Percentiles rank a stretch among this genome's conserved stretches.
Conservation (phyloP, 2,888 invertebrate genomes). For the Rhogogaster chlorosoma region DNA sequence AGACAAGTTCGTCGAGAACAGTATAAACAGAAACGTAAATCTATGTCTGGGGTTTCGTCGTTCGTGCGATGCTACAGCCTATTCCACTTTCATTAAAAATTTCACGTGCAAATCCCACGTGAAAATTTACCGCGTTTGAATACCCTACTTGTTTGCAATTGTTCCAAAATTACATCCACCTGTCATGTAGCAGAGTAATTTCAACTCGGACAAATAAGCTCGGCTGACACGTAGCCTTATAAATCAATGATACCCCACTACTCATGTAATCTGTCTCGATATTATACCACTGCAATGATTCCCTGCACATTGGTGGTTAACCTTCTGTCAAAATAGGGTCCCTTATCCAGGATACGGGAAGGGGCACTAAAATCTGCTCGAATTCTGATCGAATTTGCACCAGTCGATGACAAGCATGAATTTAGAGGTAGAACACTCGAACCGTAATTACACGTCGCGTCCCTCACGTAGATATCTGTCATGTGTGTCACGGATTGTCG, state of each 20-base stretch:
- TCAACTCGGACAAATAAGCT: conserved; percentile 4
- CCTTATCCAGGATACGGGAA: not conserved
- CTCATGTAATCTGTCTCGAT: conserved; percentile 3
- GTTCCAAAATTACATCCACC: conserved; percentile 18
- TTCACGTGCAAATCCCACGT: not conserved
- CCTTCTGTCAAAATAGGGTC: conserved; percentile 30
- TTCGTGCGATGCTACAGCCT: not conserved
- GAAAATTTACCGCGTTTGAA: not conserved
- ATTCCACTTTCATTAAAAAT: not conserved
- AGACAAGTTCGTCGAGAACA: not conserved
- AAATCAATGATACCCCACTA: conserved; percentile 7
- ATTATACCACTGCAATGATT: conserved; percentile 12
- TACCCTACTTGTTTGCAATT: not conserved
- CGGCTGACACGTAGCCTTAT: not conserved
- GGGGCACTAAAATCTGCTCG: not conserved
- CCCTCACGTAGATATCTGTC: not conserved
- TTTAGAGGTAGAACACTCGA: not conserved
- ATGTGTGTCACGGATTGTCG: not conserved
- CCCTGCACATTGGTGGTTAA: conserved; percentile 14
- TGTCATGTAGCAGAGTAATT: not conserved
- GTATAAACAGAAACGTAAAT: not conserved
- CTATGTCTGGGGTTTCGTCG: not conserved
- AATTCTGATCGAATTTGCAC: not conserved
- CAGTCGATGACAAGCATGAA: conserved; percentile 1
- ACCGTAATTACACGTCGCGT: not conserved